These are phyloP conservation scores for Armadillidium nasatum DNA, from an alignment of 1,140 invertebrate genomes.

Conservation along the genomic window DNA sequence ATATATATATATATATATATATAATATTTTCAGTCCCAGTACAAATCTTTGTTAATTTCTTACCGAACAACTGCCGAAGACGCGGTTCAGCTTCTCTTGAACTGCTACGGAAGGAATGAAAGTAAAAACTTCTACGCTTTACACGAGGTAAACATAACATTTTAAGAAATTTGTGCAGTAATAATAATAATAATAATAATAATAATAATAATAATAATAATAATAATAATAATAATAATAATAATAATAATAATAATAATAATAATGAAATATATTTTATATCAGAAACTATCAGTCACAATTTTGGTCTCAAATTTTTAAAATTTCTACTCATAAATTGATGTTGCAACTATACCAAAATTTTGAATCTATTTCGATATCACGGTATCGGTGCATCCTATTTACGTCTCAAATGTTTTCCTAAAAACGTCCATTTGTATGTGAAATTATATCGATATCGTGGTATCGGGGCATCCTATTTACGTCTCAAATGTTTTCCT, in stretches of 20 bases:
- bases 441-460: not conserved
- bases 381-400: slow-evolving; percentile 25
- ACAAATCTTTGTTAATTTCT: slow-evolving; percentile 84
- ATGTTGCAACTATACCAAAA: not conserved
- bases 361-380: not conserved
- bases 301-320: no score
- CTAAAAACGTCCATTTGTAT: not conserved
- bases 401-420: not conserved
- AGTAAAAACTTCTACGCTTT: slow-evolving; percentile 41
- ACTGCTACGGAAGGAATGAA: slow-evolving; percentile 60
- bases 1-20: not conserved
- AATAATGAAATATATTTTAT: no score
- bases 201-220: no score
- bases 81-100: slow-evolving; percentile 74
- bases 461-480: slow-evolving; percentile 26
- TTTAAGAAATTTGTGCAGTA: no score
- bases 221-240: no score
- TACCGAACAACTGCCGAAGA: slow-evolving; percentile 86
- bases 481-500: not conserved
- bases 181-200: no score
- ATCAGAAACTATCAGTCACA: no score
- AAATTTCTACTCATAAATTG: not conserved
- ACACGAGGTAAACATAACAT: slow-evolving; percentile 34
- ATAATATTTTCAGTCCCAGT: slow-evolving; percentile 69
- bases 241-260: no score